phyloP scores from a whole-genome alignment of 2,797 vertebrate genomes.

The Mus minutoides region DNA sequence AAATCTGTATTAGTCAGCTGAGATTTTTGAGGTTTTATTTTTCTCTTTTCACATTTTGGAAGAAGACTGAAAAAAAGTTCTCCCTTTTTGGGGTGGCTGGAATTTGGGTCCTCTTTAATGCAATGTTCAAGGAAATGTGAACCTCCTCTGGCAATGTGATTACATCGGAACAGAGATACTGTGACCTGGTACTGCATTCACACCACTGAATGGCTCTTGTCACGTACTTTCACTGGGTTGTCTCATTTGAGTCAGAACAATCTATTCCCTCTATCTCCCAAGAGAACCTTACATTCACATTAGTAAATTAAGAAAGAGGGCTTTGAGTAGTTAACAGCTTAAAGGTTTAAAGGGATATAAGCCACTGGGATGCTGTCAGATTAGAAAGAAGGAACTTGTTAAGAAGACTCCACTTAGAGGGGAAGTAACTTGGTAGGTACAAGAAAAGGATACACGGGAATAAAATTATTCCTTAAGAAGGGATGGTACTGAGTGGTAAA shows the following conservation, averaged over 20 bases:
- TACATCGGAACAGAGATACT: neutral
- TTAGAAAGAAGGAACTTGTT: neutral
- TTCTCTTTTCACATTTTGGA: slow-evolving; percentile 42
- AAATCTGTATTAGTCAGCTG: neutral
- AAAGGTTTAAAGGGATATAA: neutral
- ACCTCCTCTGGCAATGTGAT: neutral
- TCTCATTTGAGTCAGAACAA: neutral
- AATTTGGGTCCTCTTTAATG: slow-evolving; percentile 18
- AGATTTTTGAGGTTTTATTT: neutral
- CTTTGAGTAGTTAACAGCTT: neutral
- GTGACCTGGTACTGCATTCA: neutral
- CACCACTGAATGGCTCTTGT: neutral
- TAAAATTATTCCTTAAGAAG: neutral
- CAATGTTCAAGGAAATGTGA: neutral
- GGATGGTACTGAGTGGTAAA: neutral
- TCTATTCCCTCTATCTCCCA: neutral
- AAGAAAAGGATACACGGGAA: neutral
- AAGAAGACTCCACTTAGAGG: neutral
- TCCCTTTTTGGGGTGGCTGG: neutral
- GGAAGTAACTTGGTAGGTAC: neutral
- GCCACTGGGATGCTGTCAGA: neutral
- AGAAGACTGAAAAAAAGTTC: neutral
- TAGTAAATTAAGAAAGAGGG: neutral
- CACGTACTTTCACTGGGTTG: neutral
- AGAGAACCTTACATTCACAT: neutral